Percentiles rank a stretch among this genome's conserved stretches.
These are phyloP conservation scores for Folsomia candida DNA, from an alignment of 2,888 invertebrate species.

Conservation along the genomic window DNA sequence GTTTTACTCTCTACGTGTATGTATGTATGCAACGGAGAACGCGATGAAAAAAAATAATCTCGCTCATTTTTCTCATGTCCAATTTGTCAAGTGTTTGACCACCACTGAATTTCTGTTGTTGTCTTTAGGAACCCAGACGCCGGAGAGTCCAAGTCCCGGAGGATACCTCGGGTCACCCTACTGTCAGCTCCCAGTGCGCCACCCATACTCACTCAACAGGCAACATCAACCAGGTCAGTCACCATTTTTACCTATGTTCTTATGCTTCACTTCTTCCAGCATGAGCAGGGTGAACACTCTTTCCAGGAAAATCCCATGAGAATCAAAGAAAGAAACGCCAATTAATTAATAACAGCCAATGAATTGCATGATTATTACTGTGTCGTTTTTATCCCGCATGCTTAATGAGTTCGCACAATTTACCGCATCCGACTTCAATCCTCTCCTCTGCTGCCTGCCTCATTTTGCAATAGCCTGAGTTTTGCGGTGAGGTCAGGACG, in stretches of 20 bases:
- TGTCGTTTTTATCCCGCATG: neutral
- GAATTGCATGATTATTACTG: neutral
- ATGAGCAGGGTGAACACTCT: neutral
- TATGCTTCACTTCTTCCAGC: no score
- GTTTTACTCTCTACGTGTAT: no score
- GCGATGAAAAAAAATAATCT: no score
- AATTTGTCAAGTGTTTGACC: neutral
- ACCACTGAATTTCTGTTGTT: neutral
- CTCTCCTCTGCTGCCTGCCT: neutral
- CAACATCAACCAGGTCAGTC: constrained; percentile 51
- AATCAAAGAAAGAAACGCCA: neutral
- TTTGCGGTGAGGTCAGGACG: neutral
- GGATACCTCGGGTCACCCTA: constrained; percentile 50
- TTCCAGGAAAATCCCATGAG: constrained; percentile 1
- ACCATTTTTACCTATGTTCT: no score
- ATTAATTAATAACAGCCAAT: neutral
- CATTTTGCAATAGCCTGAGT: neutral
- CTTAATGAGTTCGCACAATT: neutral
- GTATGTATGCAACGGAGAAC: no score
- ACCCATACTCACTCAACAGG: constrained; percentile 50
- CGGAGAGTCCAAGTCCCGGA: constrained; percentile 51
- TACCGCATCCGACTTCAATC: neutral
- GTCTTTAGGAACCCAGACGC: constrained; percentile 48
- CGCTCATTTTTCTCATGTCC: no score
- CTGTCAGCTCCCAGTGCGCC: constrained; percentile 48